phyloP scores from a whole-genome alignment of 2,888 invertebrate genomes.

The Lycaena phlaeas region DNA sequence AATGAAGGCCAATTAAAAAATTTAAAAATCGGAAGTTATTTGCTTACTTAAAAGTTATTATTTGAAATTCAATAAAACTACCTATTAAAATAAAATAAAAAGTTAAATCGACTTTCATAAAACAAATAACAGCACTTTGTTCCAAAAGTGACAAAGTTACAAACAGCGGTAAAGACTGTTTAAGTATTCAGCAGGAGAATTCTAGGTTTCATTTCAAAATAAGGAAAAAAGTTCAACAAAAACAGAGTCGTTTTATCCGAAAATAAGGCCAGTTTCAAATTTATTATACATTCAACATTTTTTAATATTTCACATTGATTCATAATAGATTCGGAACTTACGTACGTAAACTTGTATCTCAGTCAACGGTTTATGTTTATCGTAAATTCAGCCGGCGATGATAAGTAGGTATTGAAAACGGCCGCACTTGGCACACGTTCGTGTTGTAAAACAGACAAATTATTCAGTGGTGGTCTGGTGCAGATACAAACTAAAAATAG shows the following conservation, averaged over 20 bases:
- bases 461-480: constrained; percentile 46
- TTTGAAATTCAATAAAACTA: constrained; percentile 1
- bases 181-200: background rate
- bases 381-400: constrained; percentile 36
- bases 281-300: too few species aligned
- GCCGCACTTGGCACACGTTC: constrained; percentile 55
- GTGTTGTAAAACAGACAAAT: constrained; percentile 55
- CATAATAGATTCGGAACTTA: constrained; percentile 1
- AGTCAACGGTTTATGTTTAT: constrained; percentile 31
- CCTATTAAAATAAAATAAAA: background rate
- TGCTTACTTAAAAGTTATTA: too few species aligned
- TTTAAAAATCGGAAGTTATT: too few species aligned
- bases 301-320: background rate
- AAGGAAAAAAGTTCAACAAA: too few species aligned
- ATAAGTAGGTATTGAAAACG: constrained; percentile 36
- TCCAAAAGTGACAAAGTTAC: background rate
- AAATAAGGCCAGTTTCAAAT: too few species aligned
- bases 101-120: constrained; percentile 8
- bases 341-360: constrained; percentile 6
- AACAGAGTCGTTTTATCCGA: too few species aligned
- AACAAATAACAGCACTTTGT: constrained; percentile 3
- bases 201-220: background rate
- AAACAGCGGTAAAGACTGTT: background rate
- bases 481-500: constrained; percentile 56
- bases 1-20: too few species aligned